These are phyloP conservation scores for Phoxinus dragarum DNA, from an alignment of 2,797 vertebrate species.

Conservation along the genomic window DNA sequence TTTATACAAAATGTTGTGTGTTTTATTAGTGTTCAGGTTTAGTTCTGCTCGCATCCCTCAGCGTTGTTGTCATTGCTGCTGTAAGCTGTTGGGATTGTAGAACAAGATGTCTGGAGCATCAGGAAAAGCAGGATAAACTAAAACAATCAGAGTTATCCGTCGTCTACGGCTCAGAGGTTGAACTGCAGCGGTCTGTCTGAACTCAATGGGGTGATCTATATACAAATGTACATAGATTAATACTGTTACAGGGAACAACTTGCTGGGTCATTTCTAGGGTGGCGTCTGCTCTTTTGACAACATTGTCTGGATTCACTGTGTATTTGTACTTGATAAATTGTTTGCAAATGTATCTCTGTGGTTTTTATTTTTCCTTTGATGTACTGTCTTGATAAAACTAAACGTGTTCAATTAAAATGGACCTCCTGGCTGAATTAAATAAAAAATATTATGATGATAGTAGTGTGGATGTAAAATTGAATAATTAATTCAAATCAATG, in stretches of 20 bases:
- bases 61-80: not conserved
- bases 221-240: not conserved
- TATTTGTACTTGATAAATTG: not conserved
- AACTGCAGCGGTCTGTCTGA: slow-evolving; percentile 1
- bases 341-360: not conserved
- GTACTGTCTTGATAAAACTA: not conserved
- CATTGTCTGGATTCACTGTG: not conserved
- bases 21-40: slow-evolving; percentile 9
- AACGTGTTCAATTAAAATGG: not conserved
- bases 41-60: not conserved
- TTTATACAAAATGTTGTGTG: not conserved
- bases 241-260: not conserved
- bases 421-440: too few species aligned
- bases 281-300: not conserved
- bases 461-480: too few species aligned
- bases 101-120: not conserved
- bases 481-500: too few species aligned
- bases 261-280: not conserved
- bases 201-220: not conserved
- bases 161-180: slow-evolving; percentile 6
- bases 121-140: not conserved
- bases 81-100: not conserved
- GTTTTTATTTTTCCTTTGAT: not conserved
- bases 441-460: too few species aligned
- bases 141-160: not conserved